These are phyloP conservation scores for Eristalis tenax DNA, from an alignment of 2,888 invertebrate species.

Conservation along the genomic window DNA sequence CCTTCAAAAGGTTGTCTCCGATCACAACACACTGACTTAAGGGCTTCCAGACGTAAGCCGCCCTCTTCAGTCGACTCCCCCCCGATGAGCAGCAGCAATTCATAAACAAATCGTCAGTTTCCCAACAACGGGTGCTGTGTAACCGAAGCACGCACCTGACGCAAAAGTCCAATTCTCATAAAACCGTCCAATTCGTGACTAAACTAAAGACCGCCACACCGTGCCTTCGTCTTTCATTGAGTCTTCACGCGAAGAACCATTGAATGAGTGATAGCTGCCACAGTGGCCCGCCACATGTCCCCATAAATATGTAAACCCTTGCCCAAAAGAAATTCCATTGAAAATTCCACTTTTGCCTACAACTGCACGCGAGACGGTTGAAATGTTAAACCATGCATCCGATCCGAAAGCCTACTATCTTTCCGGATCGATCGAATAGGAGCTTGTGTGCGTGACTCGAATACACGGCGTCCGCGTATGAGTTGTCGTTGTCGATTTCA, in stretches of 20 bases:
- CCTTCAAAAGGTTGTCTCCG: slow-evolving; percentile 43
- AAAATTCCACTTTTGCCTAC: slow-evolving; percentile 2
- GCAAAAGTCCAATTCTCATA: slow-evolving; percentile 49
- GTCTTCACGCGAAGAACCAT: slow-evolving; percentile 19
- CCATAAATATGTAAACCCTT: slow-evolving; percentile 28
- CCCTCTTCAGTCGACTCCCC: neutral
- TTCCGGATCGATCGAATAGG: slow-evolving; percentile 10
- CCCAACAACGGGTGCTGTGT: slow-evolving; percentile 1
- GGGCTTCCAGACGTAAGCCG: neutral
- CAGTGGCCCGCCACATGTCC: slow-evolving; percentile 20
- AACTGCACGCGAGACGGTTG: slow-evolving; percentile 3
- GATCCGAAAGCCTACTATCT: slow-evolving; percentile 34
- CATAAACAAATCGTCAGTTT: slow-evolving; percentile 31
- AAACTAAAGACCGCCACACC: slow-evolving; percentile 24
- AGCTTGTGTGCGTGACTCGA: slow-evolving; percentile 34
- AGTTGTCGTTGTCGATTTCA: neutral
- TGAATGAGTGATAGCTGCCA: slow-evolving; percentile 26
- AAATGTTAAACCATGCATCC: slow-evolving; percentile 18
- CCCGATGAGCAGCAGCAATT: neutral
- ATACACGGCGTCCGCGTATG: neutral
- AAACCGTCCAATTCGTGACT: slow-evolving; percentile 43
- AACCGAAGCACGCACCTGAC: slow-evolving; percentile 45
- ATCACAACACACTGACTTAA: neutral
- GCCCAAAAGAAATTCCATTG: slow-evolving; percentile 42
- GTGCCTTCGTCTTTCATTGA: slow-evolving; percentile 15